Percentiles rank a stretch among this genome's conserved stretches.
These are phyloP conservation scores for Antidorcas marsupialis DNA, from an alignment of 2,113 vertebrate species.

Conservation along the genomic window DNA sequence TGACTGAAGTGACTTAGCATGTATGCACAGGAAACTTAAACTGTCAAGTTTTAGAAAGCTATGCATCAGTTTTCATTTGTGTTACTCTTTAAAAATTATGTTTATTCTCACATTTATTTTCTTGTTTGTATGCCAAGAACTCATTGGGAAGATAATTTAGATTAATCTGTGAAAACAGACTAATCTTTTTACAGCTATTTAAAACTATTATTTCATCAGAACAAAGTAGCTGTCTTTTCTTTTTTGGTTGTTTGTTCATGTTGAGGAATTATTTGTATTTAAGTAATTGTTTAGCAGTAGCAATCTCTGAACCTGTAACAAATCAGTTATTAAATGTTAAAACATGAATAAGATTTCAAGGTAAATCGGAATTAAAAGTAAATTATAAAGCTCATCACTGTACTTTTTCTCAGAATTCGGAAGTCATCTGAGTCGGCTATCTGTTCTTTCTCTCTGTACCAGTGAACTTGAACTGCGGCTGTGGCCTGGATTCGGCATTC, in stretches of 20 bases:
- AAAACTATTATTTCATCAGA: conserved; percentile 14
- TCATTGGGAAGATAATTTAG: conserved; percentile 1
- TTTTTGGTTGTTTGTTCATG: not conserved
- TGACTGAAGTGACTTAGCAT: not conserved
- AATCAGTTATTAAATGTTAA: not conserved
- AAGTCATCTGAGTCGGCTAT: conserved; percentile 89
- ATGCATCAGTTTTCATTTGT: not conserved
- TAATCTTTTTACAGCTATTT: not conserved
- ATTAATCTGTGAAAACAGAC: not conserved
- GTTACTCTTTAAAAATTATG: not conserved
- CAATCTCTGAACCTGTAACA: not conserved
- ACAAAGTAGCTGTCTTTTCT: not conserved
- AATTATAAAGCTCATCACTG: conserved; percentile 34
- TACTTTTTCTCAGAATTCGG: conserved; percentile 89
- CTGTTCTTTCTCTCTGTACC: conserved; percentile 86
- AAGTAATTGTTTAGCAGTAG: conserved; percentile 27
- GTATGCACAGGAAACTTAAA: not conserved
- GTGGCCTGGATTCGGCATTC: conserved; percentile 87
- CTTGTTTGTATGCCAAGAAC: not conserved
- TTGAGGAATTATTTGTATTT: conserved; percentile 5
- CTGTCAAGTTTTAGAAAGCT: not conserved
- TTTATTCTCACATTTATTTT: conserved; percentile 16
- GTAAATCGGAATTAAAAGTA: conserved; percentile 5
- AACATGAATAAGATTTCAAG: conserved; percentile 3
- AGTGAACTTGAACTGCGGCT: conserved; percentile 84